These are phyloP conservation scores for Drosophila rubida DNA, from an alignment of 2,888 invertebrate species.

Conservation along the genomic window DNA sequence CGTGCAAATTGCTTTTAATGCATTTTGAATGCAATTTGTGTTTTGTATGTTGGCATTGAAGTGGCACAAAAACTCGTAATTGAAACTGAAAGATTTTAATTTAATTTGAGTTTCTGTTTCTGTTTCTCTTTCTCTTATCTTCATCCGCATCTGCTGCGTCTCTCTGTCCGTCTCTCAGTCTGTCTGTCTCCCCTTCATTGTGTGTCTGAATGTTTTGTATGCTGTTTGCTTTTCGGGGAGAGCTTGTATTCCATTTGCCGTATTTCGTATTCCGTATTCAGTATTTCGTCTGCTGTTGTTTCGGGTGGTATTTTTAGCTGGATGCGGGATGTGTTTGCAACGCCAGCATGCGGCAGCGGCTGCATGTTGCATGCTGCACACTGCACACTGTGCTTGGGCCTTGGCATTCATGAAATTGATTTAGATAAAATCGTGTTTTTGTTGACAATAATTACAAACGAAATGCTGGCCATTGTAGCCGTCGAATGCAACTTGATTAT, in stretches of 20 bases:
- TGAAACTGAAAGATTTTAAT: constrained; percentile 81
- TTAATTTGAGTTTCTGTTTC: constrained; percentile 79
- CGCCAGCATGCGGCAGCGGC: constrained; percentile 36
- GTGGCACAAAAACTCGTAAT: constrained; percentile 81
- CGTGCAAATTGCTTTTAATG: constrained; percentile 81
- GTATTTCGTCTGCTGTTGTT: constrained; percentile 27
- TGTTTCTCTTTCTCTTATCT: constrained; percentile 53
- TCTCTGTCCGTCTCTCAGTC: background rate
- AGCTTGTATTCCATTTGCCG: constrained; percentile 23
- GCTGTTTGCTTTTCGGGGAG: constrained; percentile 47
- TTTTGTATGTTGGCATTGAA: constrained; percentile 79
- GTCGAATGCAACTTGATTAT: constrained; percentile 51
- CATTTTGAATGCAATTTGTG: constrained; percentile 82
- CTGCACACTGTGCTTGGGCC: constrained; percentile 19
- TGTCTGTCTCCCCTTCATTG: background rate
- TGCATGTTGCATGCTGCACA: constrained; percentile 1
- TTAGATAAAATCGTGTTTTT: constrained; percentile 72
- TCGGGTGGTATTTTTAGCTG: constrained; percentile 25
- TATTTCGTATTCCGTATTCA: constrained; percentile 11
- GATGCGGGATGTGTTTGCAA: constrained; percentile 23
- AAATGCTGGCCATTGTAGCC: constrained; percentile 31
- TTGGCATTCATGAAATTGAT: constrained; percentile 73
- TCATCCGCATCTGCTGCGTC: background rate
- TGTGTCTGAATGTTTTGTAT: constrained; percentile 5
- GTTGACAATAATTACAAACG: constrained; percentile 58